A percentile compares a stretch with the other conserved stretches of the same genome.
Evolutionary conservation across 2,113 vertebrate genomes (phyloP).

Genomic region (Elephantulus edwardii): DNA sequence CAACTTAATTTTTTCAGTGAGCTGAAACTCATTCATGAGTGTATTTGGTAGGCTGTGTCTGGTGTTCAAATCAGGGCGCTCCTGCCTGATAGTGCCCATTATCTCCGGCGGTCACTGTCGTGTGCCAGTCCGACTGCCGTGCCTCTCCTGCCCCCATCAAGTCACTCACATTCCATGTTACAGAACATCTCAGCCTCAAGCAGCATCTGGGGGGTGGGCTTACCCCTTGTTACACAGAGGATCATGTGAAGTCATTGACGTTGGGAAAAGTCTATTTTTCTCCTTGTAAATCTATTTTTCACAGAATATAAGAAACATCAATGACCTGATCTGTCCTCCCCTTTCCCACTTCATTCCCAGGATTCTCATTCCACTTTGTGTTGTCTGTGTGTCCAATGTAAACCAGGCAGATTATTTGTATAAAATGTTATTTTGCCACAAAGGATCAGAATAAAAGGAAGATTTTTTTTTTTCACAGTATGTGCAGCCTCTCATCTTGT

Average conservation of each 20-base stretch:
- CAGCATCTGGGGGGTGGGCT: not conserved
- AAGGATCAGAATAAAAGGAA: conserved; percentile 78
- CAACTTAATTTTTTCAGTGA: not conserved
- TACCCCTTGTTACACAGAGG: conserved; percentile 29
- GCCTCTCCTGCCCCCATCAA: not conserved
- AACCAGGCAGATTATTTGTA: conserved; percentile 78
- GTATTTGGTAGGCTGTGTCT: not conserved
- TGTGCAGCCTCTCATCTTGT: not conserved
- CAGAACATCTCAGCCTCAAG: not conserved
- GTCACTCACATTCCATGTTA: not conserved
- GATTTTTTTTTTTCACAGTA: conserved; percentile 80
- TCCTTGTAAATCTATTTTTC: conserved; percentile 73
- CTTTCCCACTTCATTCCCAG: conserved; percentile 13
- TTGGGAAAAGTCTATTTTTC: conserved; percentile 69
- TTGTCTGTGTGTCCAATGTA: conserved; percentile 72
- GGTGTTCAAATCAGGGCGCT: too few relatives aligned
- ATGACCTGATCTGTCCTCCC: conserved; percentile 53
- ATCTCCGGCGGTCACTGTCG: not conserved
- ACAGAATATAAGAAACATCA: conserved; percentile 57
- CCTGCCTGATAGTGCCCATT: not conserved
- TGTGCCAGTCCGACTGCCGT: fast-evolving
- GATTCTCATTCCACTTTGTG: conserved; percentile 61
- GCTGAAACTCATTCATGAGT: not conserved
- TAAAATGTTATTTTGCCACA: conserved; percentile 83
- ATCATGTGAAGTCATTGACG: conserved; percentile 32